phyloP scores from a whole-genome alignment of 2,888 invertebrate genomes.

The Andrena marginata region DNA sequence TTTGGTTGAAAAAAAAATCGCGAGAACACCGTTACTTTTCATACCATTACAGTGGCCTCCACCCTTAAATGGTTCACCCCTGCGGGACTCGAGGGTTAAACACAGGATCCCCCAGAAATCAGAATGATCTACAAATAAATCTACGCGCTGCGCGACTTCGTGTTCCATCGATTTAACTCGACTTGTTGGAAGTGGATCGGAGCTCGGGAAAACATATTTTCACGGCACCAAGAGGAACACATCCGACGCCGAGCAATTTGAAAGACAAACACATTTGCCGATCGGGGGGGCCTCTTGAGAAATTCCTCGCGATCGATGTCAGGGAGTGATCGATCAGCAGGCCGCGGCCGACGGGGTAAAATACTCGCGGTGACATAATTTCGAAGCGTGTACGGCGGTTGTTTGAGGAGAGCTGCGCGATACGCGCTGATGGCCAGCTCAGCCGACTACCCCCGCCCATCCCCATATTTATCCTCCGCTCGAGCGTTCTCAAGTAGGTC shows the following conservation, averaged over 20 bases:
- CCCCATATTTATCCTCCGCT: conserved; percentile 46
- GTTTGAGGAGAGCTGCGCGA: conserved; percentile 45
- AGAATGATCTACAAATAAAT: too few species aligned
- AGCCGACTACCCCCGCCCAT: conserved; percentile 13
- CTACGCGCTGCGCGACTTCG: neutral
- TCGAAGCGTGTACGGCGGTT: conserved; percentile 43
- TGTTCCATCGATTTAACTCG: conserved; percentile 38
- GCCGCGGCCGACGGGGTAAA: conserved; percentile 15
- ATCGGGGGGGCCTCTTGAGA: conserved; percentile 45
- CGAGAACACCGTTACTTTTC: too few species aligned
- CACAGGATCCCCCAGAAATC: too few species aligned
- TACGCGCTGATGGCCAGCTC: conserved; percentile 15
- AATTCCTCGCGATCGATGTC: conserved; percentile 60
- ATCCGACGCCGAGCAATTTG: conserved; percentile 57
- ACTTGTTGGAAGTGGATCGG: conserved; percentile 14
- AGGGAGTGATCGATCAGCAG: conserved; percentile 53
- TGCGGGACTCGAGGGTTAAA: too few species aligned
- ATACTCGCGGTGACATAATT: conserved; percentile 59
- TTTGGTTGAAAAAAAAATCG: too few species aligned
- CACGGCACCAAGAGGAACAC: conserved; percentile 27
- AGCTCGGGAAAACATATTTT: conserved; percentile 41
- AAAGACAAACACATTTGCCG: conserved; percentile 63
- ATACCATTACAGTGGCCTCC: too few species aligned
- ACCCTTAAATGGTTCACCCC: too few species aligned
- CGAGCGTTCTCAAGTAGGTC: conserved; percentile 63